These are phyloP conservation scores for Ptilorrhoa leucosticta DNA, from an alignment of 2,113 vertebrate genomes.

Conservation along the genomic window DNA sequence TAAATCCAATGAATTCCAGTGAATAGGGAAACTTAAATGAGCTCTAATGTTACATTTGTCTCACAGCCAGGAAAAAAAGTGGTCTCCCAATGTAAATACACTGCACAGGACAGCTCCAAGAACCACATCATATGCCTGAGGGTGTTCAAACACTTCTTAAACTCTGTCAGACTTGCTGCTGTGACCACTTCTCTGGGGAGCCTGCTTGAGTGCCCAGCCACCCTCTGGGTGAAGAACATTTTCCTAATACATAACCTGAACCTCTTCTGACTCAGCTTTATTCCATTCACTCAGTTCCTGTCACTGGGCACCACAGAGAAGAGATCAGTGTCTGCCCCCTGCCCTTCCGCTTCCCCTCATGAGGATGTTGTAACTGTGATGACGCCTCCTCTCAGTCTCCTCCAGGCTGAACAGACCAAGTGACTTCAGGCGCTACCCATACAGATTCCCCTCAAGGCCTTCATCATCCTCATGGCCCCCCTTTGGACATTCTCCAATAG, in stretches of 20 bases:
- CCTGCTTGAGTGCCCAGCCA: not conserved
- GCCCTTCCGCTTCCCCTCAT: not conserved
- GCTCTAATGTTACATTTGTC: not conserved
- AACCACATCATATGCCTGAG: not conserved
- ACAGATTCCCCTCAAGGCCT: not conserved
- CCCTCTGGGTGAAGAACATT: not conserved
- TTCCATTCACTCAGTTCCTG: not conserved
- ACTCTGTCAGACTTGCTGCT: not conserved
- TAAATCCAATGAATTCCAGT: not conserved
- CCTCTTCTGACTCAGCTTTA: not conserved
- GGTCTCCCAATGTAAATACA: not conserved
- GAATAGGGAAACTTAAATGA: not conserved
- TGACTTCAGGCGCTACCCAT: fast-evolving
- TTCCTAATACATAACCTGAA: not conserved
- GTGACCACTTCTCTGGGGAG: not conserved
- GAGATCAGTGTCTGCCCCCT: not conserved
- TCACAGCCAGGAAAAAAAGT: not conserved
- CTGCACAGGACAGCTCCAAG: not conserved
- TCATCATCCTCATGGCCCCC: not conserved
- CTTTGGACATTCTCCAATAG: not conserved
- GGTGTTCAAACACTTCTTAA: not conserved
- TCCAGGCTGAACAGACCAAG: not conserved
- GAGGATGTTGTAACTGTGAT: not conserved
- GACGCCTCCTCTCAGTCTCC: not conserved
- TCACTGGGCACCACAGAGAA: not conserved